Evolutionary conservation across 2,888 invertebrate species (phyloP).

Genomic region (Amiota minor): DNA sequence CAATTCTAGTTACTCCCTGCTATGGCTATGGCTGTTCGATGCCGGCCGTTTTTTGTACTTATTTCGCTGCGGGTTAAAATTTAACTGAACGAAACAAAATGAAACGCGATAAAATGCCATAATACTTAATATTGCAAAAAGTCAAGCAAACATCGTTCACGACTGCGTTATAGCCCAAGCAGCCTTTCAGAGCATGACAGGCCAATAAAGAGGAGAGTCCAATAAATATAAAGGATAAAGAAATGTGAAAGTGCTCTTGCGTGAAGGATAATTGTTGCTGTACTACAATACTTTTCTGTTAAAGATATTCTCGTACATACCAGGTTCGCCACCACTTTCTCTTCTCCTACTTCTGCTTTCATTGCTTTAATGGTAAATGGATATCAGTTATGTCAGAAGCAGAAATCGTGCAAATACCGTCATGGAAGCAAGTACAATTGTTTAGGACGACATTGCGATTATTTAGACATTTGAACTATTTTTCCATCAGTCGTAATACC

Average conservation of each 20-base stretch:
- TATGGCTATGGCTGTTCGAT: constrained; percentile 17
- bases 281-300: neutral
- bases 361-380: constrained; percentile 26
- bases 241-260: constrained; percentile 16
- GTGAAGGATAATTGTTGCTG: constrained; percentile 16
- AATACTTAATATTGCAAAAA: constrained; percentile 44
- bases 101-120: constrained; percentile 48
- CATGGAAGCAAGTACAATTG: too few species aligned
- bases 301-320: neutral
- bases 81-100: constrained; percentile 61
- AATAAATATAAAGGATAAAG: neutral
- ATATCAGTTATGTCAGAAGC: constrained; percentile 62
- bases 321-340: neutral
- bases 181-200: constrained; percentile 48
- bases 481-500: neutral
- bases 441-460: too few species aligned
- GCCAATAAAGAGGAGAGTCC: constrained; percentile 10
- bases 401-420: too few species aligned
- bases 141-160: constrained; percentile 34
- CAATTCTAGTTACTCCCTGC: constrained; percentile 42
- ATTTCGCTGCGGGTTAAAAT: constrained; percentile 64
- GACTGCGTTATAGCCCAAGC: neutral
- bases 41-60: constrained; percentile 44
- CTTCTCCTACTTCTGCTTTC: too few species aligned
- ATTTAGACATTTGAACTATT: neutral